A percentile compares a stretch with the other conserved stretches of the same genome.
Evolutionary conservation across 2,797 vertebrate genomes (phyloP).

Genomic region (Bradypus variegatus): DNA sequence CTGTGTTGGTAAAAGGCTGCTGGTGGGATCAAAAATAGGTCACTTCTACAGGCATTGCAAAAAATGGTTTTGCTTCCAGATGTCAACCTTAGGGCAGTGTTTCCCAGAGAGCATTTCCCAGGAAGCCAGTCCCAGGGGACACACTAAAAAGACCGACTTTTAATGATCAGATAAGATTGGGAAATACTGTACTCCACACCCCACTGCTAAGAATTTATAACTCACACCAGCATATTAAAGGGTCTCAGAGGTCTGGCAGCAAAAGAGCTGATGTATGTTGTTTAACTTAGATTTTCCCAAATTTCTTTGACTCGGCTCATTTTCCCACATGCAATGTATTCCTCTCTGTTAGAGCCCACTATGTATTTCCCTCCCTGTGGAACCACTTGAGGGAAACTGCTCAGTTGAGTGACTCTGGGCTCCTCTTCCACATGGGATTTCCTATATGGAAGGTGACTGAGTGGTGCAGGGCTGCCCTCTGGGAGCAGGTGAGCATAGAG

Average conservation of each 20-base stretch:
- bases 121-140: neutral
- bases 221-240: neutral
- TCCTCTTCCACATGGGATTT: neutral
- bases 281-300: neutral
- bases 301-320: neutral
- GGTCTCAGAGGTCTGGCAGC: neutral
- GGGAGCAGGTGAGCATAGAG: neutral
- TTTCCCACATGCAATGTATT: neutral
- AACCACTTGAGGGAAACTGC: neutral
- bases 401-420: neutral
- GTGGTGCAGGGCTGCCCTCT: neutral
- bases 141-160: neutral
- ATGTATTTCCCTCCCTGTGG: neutral
- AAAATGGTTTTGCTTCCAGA: neutral
- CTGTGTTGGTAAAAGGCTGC: neutral
- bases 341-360: neutral
- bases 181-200: neutral
- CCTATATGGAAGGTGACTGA: neutral
- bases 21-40: neutral
- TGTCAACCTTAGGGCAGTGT: neutral
- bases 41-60: neutral
- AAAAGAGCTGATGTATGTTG: neutral
- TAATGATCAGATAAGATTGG: neutral
- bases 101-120: neutral
- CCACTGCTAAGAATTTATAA: neutral